These are phyloP conservation scores for Hippocampus guttulatus DNA, from an alignment of 2,113 vertebrate species.

Conservation along the genomic window DNA sequence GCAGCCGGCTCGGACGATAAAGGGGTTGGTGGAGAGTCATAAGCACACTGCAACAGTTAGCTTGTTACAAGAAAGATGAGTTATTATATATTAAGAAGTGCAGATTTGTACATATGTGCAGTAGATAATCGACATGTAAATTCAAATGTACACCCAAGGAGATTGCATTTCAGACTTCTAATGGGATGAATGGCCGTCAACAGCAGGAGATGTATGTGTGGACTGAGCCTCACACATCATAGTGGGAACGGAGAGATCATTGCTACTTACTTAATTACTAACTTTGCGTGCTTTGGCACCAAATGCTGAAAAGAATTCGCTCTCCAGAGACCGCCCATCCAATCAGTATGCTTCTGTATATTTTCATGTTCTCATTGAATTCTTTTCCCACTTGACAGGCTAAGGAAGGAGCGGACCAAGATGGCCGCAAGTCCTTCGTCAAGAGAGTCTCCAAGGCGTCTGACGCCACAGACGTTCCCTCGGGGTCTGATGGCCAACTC, in stretches of 20 bases:
- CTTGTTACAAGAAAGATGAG: neutral
- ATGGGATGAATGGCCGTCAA: too few relatives aligned
- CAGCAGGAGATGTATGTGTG: neutral
- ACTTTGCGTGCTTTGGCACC: constrained; percentile 47
- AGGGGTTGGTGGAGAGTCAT: constrained; percentile 53
- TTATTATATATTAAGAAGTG: too few relatives aligned
- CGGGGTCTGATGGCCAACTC: constrained; percentile 77
- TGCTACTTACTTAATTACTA: constrained; percentile 44
- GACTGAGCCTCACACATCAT: constrained; percentile 12
- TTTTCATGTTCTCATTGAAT: constrained; percentile 41
- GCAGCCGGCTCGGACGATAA: constrained; percentile 80
- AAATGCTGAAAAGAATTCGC: constrained; percentile 14
- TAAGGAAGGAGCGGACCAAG: constrained; percentile 80
- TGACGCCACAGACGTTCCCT: constrained; percentile 80
- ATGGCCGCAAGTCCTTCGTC: constrained; percentile 80
- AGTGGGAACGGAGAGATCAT: constrained; percentile 25
- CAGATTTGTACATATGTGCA: too few relatives aligned
- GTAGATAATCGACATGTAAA: too few relatives aligned
- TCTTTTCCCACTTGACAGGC: constrained; percentile 48
- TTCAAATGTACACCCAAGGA: too few relatives aligned
- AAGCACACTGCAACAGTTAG: constrained; percentile 2
- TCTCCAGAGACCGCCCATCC: constrained; percentile 31
- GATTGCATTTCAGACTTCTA: too few relatives aligned
- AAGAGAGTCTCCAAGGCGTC: constrained; percentile 76
- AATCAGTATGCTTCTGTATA: constrained; percentile 21